Evolutionary conservation across 1,140 invertebrate genomes (phyloP).

Genomic region (Drosophila erecta): DNA sequence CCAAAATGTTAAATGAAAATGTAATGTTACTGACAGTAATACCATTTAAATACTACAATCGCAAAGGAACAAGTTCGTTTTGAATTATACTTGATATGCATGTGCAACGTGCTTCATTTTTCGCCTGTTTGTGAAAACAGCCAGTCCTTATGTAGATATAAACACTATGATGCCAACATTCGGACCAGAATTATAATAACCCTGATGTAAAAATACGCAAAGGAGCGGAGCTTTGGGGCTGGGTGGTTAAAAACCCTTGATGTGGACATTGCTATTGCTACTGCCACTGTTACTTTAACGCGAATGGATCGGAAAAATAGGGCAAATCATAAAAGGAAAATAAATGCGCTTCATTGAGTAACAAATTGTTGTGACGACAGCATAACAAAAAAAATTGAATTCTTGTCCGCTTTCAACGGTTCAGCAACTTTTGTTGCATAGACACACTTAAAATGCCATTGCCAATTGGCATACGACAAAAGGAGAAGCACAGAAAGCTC

Average conservation of each 20-base stretch:
- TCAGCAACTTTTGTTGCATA: slow-evolving; percentile 72
- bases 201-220: slow-evolving; percentile 3
- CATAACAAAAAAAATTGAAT: slow-evolving; percentile 44
- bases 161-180: too few species aligned
- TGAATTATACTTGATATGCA: too few species aligned
- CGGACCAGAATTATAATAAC: neutral
- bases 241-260: neutral
- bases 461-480: slow-evolving; percentile 60
- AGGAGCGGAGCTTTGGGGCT: neutral
- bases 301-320: slow-evolving; percentile 1
- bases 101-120: too few species aligned
- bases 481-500: neutral
- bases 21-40: too few species aligned
- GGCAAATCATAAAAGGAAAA: slow-evolving; percentile 13
- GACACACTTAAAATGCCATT: slow-evolving; percentile 75
- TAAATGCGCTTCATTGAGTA: slow-evolving; percentile 74
- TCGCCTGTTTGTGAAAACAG: too few species aligned
- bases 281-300: slow-evolving; percentile 1
- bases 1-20: too few species aligned
- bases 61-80: too few species aligned
- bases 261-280: neutral
- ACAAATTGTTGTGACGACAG: slow-evolving; percentile 74
- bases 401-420: slow-evolving; percentile 61
- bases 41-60: too few species aligned
- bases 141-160: too few species aligned